Base-by-base conservation (phyloP, 23 tunicate species). In the Aplidium turbinatum region DNA sequence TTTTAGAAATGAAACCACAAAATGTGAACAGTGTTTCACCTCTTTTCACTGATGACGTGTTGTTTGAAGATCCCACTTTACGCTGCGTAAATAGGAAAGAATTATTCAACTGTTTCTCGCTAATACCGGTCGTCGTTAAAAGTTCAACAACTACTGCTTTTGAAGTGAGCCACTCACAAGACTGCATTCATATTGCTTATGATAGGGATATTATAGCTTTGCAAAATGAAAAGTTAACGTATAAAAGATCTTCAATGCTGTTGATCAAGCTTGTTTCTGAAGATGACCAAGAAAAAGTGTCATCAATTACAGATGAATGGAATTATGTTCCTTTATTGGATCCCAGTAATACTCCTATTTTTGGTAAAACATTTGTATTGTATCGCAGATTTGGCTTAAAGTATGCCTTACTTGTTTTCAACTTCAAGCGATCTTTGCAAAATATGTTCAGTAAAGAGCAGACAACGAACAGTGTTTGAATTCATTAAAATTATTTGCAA, bases 121-220 rank as follows among this genome's bases (percentile, higher is more conserved):
- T 65, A 6, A 6, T 6, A 36, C 19, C 31, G 38, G 23, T 3
- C 20, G 3, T 22, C 16, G 7, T 9, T 30, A 60, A 13, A 5
- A 60, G 4, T 27, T 19, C 4, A 60, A 18, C 35, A 19, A 26
- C 23, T 9, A 28, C 36, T 36, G 50, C 24, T 3, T 65, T 65
- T 36, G 25, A 65, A 7, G 13, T 30, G 5, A 3, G 36, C 38
- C 72, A 65, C 38, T 65, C 72, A 2, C 72, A 65, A 65, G 24
- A 65, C 24, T 35, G 72, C 28, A 35, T 65, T 35, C 72, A 65
- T 38, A 65, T 65, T 65, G 22, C 50, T 65, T 65, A 18, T 38
- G 26, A 65, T 6, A 65, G 50, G 38, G 50, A 65, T n/a, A n/a
- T n/a, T n/a, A n/a, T n/a, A 35, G 5, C 35, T 60, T 60, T 60